Base-by-base conservation (phyloP, 2,888 invertebrate species). In the Hedychridium roseum region DNA sequence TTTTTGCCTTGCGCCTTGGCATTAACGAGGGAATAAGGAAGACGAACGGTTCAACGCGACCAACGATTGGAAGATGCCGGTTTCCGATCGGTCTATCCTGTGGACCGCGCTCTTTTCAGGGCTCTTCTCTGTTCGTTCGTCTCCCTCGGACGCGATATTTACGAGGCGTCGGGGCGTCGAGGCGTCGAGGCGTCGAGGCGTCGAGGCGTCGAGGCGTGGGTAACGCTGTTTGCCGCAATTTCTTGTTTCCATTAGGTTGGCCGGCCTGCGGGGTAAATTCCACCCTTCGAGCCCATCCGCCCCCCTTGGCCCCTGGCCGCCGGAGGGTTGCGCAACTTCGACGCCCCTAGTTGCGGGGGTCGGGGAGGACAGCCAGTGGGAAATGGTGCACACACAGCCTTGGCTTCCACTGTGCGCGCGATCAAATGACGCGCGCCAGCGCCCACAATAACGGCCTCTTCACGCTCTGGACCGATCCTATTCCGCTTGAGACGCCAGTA, bases 161-260 rank as follows among this genome's bases (percentile, higher is more conserved):
- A 73, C 70, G 62, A 65, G 69, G 74, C 74, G 73, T 66, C 69
- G 71, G 72, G 67, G 69, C 76, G 74, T 74, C 64, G 69, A n/a
- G n/a, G n/a, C n/a, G n/a, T n/a, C n/a, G n/a, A n/a, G n/a, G n/a
- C n/a, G n/a, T n/a, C n/a, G n/a, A n/a, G n/a, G n/a, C n/a, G n/a
- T n/a, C n/a, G n/a, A n/a, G n/a, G n/a, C 74, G 73, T 66, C 69
- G 71, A 73, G 67, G 69, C 76, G 74, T 74, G 65, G 69, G 66
- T 78, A 78, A 78, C 68, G 66, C 70, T 73, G 76, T 78, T 78
- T 78, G 73, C 69, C 66, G 74, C 77, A 78, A 78, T 78, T 78
- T 78, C 78, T 78, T 77, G 78, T 78, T 78, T 78, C 77, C 77
- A 78, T 78, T 77, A 78, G 72, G 75, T 73, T 71, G 73, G 73